These are phyloP conservation scores for Oscheius sp. DNA, from an alignment of 1,140 invertebrate genomes.

Conservation along the genomic window DNA sequence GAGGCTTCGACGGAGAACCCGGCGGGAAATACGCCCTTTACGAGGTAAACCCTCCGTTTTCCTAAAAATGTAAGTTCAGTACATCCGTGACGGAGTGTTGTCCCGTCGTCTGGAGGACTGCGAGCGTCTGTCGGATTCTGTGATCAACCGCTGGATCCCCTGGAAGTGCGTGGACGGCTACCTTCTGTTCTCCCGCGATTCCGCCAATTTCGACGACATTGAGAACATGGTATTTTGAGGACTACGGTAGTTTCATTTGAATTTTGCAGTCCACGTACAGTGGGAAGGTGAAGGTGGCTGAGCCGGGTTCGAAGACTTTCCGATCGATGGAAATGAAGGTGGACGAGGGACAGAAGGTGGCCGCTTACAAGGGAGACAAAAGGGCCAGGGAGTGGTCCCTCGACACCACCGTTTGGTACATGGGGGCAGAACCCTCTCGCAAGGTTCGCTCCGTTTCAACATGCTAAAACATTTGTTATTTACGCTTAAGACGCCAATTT, in stretches of 20 bases:
- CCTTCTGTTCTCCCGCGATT: slow-evolving; percentile 39
- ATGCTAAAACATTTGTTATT: neutral
- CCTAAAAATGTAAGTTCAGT: neutral
- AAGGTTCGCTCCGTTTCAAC: slow-evolving; percentile 32
- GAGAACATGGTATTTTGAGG: neutral
- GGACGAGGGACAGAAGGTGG: slow-evolving; percentile 45
- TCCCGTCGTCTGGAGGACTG: slow-evolving; percentile 36
- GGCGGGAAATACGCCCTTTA: slow-evolving; percentile 35
- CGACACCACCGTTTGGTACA: slow-evolving; percentile 53
- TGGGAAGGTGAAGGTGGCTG: slow-evolving; percentile 51
- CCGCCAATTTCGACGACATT: slow-evolving; percentile 28
- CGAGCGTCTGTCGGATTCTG: slow-evolving; percentile 45
- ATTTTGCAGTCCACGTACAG: slow-evolving; percentile 50
- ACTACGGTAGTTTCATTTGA: slow-evolving; percentile 10
- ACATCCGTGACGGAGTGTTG: slow-evolving; percentile 32
- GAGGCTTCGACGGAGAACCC: slow-evolving; percentile 15
- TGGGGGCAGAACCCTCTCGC: slow-evolving; percentile 40
- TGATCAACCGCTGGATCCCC: slow-evolving; percentile 48
- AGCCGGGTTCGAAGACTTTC: slow-evolving; percentile 51
- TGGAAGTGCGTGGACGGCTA: slow-evolving; percentile 42
- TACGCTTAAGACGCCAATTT: neutral
- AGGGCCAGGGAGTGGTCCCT: slow-evolving; percentile 43
- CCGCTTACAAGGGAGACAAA: slow-evolving; percentile 32
- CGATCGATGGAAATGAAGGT: slow-evolving; percentile 47
- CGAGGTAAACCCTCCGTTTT: slow-evolving; percentile 27